Evolutionary conservation across 2,888 invertebrate genomes (phyloP), one percentile per base, ranked within the genome.

Genomic region (Drosophila birchii): DNA sequence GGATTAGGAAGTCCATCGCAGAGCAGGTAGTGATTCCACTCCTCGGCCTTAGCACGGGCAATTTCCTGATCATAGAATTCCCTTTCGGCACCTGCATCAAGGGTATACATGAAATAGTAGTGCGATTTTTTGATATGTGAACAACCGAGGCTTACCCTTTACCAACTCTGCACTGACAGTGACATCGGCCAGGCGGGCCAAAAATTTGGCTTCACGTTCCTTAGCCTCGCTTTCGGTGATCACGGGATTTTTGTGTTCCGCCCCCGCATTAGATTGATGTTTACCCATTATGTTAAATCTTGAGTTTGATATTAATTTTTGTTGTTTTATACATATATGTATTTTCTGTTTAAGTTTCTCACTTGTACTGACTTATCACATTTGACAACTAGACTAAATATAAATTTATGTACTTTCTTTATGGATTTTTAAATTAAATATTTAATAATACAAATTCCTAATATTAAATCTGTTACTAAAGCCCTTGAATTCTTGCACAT

Each of bases 1-100:
- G 91, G 79, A 26, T 88, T 83, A 1, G 92, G 92, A 14, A 91
- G 44, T 0, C 86, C 88, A 63, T 89, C 86, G 39, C 92, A 92
- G 7, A 74, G 68, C 14, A 91, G 23, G 66, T 81, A 88, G 12
- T 78, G 79, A 5, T 78, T 60, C 92, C 92, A 92, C 64, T 90
- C 81, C 1, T 74, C 76, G n/a, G 20, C 20, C 6, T 3, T 12
- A 7, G 45, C 44, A 5, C 73, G 55, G 8, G 57, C 54, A 0
- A 7, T 38, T 41, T 78, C 63, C 32, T 67, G 34, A 2, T 70
- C 26, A 6, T 74, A 64, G 5, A 70, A 69, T 3, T 77, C 80
- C 6, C 2, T 5, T 0, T 62, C 32, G 6, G 81, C 79, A 5
- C 76, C 89, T 89, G 34, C 11, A 41, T 41, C 14, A 26, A 23